Percentiles rank a stretch among this genome's conserved stretches.
Conservation (phyloP, 2,797 vertebrate genomes). For the Manis pentadactyla region DNA sequence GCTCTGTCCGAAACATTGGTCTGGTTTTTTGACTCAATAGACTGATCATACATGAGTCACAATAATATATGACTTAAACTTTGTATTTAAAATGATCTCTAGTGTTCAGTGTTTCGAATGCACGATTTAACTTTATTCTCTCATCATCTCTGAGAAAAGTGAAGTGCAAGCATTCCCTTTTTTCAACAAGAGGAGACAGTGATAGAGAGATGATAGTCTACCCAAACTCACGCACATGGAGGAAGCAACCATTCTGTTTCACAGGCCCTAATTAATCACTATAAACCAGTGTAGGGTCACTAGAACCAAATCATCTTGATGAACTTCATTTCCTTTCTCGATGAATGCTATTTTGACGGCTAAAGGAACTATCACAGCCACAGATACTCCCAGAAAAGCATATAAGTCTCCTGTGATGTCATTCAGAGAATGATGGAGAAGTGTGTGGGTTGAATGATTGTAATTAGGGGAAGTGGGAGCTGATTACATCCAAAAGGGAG, state of each 20-base stretch:
- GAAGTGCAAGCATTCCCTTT: background rate
- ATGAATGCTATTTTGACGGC: constrained; percentile 1
- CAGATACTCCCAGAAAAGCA: constrained; percentile 24
- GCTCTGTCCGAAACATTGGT: background rate
- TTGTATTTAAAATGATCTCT: constrained; percentile 62
- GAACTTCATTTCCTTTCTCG: constrained; percentile 44
- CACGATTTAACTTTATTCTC: constrained; percentile 52
- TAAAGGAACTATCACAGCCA: constrained; percentile 29
- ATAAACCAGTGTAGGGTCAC: background rate
- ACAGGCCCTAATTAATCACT: constrained; percentile 6
- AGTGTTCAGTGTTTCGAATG: background rate
- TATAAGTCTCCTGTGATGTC: constrained; percentile 3
- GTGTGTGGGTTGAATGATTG: background rate
- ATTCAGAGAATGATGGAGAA: constrained; percentile 33
- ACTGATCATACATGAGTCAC: background rate
- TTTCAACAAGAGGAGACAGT: constrained; percentile 7
- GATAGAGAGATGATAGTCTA: background rate
- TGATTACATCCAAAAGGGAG: constrained; percentile 50
- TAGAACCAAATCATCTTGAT: constrained; percentile 7
- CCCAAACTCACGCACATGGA: background rate
- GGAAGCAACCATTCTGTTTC: constrained; percentile 6
- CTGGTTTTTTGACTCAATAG: background rate
- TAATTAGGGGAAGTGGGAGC: constrained; percentile 55
- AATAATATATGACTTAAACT: background rate
- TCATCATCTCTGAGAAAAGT: constrained; percentile 2